Evolutionary conservation across 2,888 invertebrate genomes (phyloP).

Genomic region (Meliscaeva auricollis): DNA sequence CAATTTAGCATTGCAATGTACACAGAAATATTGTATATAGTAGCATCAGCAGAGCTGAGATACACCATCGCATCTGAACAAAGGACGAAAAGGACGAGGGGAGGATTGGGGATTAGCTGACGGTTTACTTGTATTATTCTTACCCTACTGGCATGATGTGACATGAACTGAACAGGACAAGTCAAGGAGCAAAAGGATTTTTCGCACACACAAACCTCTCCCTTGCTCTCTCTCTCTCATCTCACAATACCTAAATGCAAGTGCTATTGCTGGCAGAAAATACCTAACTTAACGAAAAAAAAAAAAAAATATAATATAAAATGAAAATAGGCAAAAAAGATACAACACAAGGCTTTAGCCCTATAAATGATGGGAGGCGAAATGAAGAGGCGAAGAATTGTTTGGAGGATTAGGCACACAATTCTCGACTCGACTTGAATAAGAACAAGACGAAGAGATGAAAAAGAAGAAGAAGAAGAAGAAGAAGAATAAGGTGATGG

Average conservation of each 20-base stretch:
- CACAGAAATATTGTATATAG: constrained; percentile 48
- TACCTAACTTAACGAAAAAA: neutral
- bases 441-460: neutral
- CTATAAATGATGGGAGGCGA: constrained; percentile 43
- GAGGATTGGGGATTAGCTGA: constrained; percentile 65
- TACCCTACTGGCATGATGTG: constrained; percentile 70
- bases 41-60: too few species aligned
- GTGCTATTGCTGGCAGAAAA: constrained; percentile 31
- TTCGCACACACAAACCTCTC: constrained; percentile 61
- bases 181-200: constrained; percentile 75
- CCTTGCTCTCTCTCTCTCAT: neutral
- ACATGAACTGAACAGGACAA: constrained; percentile 73
- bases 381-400: constrained; percentile 51
- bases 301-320: constrained; percentile 13
- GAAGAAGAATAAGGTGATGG: constrained; percentile 65
- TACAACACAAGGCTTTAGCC: constrained; percentile 43
- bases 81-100: constrained; percentile 6
- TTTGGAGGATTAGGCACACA: constrained; percentile 65
- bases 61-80: constrained; percentile 16
- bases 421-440: constrained; percentile 44
- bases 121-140: constrained; percentile 65
- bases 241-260: constrained; percentile 58
- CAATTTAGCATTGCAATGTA: constrained; percentile 70
- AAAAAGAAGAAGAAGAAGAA: constrained; percentile 12
- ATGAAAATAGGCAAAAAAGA: constrained; percentile 59